Base-by-base conservation (phyloP, 2,113 vertebrate genomes). In the Pomatorhinus ruficollis region DNA sequence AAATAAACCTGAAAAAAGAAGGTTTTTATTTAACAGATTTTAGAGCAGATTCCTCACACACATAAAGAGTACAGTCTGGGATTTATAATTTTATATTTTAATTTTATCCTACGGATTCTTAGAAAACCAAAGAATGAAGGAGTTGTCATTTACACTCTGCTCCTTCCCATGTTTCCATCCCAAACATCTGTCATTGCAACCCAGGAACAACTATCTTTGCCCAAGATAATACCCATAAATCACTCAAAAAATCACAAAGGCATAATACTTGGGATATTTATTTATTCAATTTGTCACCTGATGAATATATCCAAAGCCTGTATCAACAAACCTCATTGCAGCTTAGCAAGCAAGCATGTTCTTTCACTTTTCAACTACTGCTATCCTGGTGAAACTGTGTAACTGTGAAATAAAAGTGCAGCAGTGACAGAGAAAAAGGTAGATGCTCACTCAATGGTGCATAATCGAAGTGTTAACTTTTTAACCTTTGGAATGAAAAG, bases 331-430 rank as follows among this genome's bases (percentile, higher is more conserved):
- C 5, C 39, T 71, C 23, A 47, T 6, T 52, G n/a, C 40, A 57
- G 11, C 37, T 83, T 40, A 37, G 57, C 8, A 54, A 56, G 7
- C 22, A 65, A 77, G 81, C 14, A 40, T 3, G 3, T 69, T n/a
- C 44, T 61, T 75, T 44, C 23, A 47, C 27, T 72, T 79, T 79
- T 47, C 40, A 64, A 18, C 66, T 68, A 22, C 37, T 50, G 66
- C 27, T 65, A 24, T 49, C 35, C 27, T 2, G 2, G 12, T 45
- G 16, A 91, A 77, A 54, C 21, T 2, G 0, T 9, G 1, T 13
- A 61, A 83, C 12, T 15, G 24, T 40, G 47, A 78, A 87, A 78
- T 15, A 28, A 10, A 74, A 81, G 33, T 27, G 24, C 47, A 42
- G 42, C 25, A 47, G 15, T 2, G 16, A 60, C 35, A 63, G 2